These are phyloP conservation scores for Corythaixoides concolor DNA, from an alignment of 2,113 vertebrate species.

Conservation along the genomic window DNA sequence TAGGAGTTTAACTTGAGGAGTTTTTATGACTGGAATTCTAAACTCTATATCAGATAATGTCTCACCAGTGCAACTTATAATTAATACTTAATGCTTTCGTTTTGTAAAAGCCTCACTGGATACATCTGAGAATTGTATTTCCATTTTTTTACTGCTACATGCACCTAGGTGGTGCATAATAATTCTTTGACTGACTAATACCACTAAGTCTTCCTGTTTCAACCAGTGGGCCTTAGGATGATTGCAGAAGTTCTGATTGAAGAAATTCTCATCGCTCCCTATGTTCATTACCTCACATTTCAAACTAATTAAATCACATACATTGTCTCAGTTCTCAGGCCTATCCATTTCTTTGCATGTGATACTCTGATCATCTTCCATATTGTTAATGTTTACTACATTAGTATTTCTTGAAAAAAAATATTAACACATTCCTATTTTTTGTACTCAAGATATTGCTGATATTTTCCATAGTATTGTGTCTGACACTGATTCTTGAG, in stretches of 20 bases:
- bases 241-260: constrained; percentile 33
- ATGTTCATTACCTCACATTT: constrained; percentile 51
- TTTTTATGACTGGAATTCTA: constrained; percentile 41
- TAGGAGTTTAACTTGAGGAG: constrained; percentile 29
- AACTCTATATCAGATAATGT: constrained; percentile 32
- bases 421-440: not conserved
- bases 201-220: constrained; percentile 33
- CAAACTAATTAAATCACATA: constrained; percentile 67
- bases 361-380: not conserved
- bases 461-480: not conserved
- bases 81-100: constrained; percentile 62
- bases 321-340: constrained; percentile 5
- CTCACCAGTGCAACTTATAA: constrained; percentile 61
- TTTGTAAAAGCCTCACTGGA: constrained; percentile 21
- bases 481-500: not conserved
- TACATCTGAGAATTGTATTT: constrained; percentile 49
- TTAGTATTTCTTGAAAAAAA: not conserved
- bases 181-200: constrained; percentile 55
- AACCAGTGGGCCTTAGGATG: constrained; percentile 9
- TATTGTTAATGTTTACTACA: constrained; percentile 14
- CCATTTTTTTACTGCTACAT: constrained; percentile 52
- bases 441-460: not conserved
- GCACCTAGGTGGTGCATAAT: constrained; percentile 49
- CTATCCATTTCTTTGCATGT: constrained; percentile 37
- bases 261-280: constrained; percentile 53